Evolutionary conservation across 2,113 vertebrate genomes (phyloP).

Genomic region (Xiphorhynchus elegans): DNA sequence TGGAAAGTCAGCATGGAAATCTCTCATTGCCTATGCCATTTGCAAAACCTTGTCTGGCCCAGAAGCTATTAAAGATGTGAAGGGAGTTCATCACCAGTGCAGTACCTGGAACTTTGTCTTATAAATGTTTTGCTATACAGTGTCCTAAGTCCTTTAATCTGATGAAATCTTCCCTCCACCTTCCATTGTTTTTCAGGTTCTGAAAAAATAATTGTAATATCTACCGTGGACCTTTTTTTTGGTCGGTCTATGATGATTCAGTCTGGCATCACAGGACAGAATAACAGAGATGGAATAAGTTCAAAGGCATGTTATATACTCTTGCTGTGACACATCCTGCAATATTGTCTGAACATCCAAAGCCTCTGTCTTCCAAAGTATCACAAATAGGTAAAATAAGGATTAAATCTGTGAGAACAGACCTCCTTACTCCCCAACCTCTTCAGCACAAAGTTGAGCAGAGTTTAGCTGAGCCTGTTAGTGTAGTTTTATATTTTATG

Average conservation of each 20-base stretch:
- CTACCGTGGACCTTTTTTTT: background rate
- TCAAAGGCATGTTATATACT: background rate
- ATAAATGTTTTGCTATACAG: background rate
- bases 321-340: accelerated
- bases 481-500: background rate
- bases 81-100: background rate
- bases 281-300: background rate
- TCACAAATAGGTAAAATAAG: background rate
- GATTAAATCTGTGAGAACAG: background rate
- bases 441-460: background rate
- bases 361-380: background rate
- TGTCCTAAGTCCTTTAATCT: background rate
- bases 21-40: background rate
- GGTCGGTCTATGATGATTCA: background rate
- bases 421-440: background rate
- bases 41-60: background rate
- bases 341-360: background rate
- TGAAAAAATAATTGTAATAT: background rate
- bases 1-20: background rate
- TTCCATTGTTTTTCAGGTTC: background rate
- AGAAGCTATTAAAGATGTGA: background rate
- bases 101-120: background rate
- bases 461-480: background rate
- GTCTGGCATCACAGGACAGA: background rate
- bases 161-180: background rate